These are phyloP conservation scores for Coleophora deauratella DNA, from an alignment of 2,888 invertebrate genomes.

Conservation along the genomic window DNA sequence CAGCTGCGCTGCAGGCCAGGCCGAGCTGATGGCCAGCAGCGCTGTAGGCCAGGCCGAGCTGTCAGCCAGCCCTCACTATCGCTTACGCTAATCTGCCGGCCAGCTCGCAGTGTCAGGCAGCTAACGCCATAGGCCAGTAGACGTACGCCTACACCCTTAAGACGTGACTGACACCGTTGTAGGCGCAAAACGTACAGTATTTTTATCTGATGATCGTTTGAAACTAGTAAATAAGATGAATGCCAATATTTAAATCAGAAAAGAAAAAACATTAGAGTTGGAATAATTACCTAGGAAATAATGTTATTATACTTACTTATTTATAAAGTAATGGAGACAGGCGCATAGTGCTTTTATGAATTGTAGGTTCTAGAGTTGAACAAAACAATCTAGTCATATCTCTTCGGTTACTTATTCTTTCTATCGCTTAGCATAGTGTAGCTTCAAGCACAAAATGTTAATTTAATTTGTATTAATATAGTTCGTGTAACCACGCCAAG, in stretches of 20 bases:
- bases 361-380: constrained; percentile 65
- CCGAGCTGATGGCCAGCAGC: too few species aligned
- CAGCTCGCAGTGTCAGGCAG: too few species aligned
- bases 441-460: constrained; percentile 65
- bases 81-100: too few species aligned
- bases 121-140: too few species aligned
- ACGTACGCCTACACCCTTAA: too few species aligned
- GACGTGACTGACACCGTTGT: not conserved
- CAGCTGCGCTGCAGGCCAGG: too few species aligned
- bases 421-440: constrained; percentile 73
- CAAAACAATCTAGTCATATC: constrained; percentile 73
- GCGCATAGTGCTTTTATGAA: constrained; percentile 74
- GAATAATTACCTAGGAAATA: constrained; percentile 51
- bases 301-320: constrained; percentile 61
- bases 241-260: constrained; percentile 71
- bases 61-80: too few species aligned
- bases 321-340: constrained; percentile 70
- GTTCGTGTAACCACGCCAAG: too few species aligned
- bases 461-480: constrained; percentile 26
- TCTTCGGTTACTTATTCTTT: constrained; percentile 62
- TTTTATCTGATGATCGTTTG: constrained; percentile 25
- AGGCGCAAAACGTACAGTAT: constrained; percentile 8
- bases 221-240: constrained; percentile 63
- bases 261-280: constrained; percentile 62
- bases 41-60: too few species aligned